Base-by-base conservation (phyloP, 2,797 vertebrate species). In the Prunella strophiata region DNA sequence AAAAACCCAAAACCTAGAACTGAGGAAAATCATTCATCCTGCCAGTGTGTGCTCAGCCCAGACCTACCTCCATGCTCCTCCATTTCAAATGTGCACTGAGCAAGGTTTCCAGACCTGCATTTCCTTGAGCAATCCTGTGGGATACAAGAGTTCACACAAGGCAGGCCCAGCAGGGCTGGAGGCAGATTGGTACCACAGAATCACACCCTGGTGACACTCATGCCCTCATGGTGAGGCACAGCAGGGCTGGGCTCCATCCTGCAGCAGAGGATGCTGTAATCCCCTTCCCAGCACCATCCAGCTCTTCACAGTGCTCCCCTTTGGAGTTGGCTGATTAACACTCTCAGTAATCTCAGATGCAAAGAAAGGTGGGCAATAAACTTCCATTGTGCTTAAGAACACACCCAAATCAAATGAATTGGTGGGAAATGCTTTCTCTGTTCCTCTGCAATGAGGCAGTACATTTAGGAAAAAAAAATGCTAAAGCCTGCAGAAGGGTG, bases 81-180 rank as follows among this genome's bases (percentile, higher is more conserved):
- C 40, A 36, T 58, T 68, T 77, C 59, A 70, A 36, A 48, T 36
- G 36, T 36, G 36, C 36, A 36, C 36, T 36, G 36, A 36, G 36
- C 36, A 66, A 80, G 7, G 11, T 58, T 78, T 71, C 16, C 45
- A 92, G 47, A 34, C 8, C 23, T 4, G 1, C 13, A 22, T 45
- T 61, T 38, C 52, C 11, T 83, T 0, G 0, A 16, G 13, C 12
- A 3, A 0, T 13, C n/a, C 54, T 15, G 29, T 38, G 23, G 5
- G 58, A 52, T 32, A n/a, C 0, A 1, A 5, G 36, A 51, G 14
- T 4, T 18, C 6, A 13, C 0, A 0, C 0, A 0, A 62, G 32
- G 23, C 38, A 66, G 21, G 34, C 5, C 9, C 3, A 1, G 21
- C 14, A 43, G 34, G 19, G 38, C 47, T 42, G 42, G 29, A 36